A percentile compares a stretch with the other conserved stretches of the same genome.
Evolutionary conservation across 2,888 invertebrate species (phyloP).

Genomic region (Fragum sueziense): DNA sequence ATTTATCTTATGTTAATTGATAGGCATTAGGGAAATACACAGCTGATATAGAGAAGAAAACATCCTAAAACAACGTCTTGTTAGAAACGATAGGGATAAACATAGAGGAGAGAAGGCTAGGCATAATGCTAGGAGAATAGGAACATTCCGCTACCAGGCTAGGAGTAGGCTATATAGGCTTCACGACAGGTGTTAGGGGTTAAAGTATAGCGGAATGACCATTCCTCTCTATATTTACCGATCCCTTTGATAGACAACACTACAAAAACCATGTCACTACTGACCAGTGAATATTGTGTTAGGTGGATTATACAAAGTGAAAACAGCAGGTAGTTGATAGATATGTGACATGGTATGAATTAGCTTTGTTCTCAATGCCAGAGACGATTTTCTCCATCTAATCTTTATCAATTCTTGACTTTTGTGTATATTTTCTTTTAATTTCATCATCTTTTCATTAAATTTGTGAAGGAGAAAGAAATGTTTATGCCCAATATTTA

Average conservation of each 20-base stretch:
- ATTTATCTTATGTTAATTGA: conserved; percentile 17
- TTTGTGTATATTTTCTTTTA: neutral
- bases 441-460: neutral
- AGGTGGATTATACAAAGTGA: too few species aligned
- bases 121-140: conserved; percentile 13
- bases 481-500: too few species aligned
- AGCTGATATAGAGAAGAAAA: conserved; percentile 12
- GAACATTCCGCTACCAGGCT: conserved; percentile 10
- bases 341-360: conserved; percentile 12
- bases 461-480: too few species aligned
- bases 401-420: neutral
- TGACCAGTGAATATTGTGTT: neutral
- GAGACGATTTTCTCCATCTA: neutral
- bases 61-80: neutral
- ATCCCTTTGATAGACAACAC: conserved; percentile 1
- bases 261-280: conserved; percentile 8
- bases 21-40: conserved; percentile 18
- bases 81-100: neutral
- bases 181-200: conserved; percentile 11
- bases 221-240: neutral
- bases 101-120: conserved; percentile 19
- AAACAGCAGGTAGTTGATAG: too few species aligned
- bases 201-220: conserved; percentile 7
- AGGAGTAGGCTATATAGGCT: conserved; percentile 18
- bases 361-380: neutral